phyloP scores from a whole-genome alignment of 2,888 invertebrate genomes.

The Volucella inflata region DNA sequence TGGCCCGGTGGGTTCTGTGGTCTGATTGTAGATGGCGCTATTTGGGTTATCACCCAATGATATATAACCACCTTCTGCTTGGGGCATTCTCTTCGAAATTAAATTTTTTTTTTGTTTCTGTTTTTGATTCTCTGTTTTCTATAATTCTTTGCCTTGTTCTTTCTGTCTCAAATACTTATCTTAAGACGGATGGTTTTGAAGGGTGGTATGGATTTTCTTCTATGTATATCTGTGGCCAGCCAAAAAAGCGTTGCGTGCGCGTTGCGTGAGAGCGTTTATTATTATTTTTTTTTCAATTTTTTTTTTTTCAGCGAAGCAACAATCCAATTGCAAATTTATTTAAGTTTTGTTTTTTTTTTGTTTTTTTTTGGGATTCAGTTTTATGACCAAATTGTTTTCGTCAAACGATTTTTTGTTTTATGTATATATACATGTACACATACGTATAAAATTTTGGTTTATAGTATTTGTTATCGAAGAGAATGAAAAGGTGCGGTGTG shows the following conservation, averaged over 20 bases:
- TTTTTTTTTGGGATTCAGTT: slow-evolving; percentile 40
- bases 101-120: neutral
- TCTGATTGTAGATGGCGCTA: slow-evolving; percentile 83
- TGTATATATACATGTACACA: slow-evolving; percentile 23
- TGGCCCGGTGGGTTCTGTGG: slow-evolving; percentile 83
- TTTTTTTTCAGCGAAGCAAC: slow-evolving; percentile 67
- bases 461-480: slow-evolving; percentile 49
- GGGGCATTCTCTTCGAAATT: slow-evolving; percentile 80
- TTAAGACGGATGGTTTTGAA: slow-evolving; percentile 12
- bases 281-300: too few relatives aligned
- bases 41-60: slow-evolving; percentile 81
- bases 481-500: slow-evolving; percentile 65
- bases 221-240: slow-evolving; percentile 47
- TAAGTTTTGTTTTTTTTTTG: slow-evolving; percentile 32
- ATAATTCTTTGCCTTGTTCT: neutral
- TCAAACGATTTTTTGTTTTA: slow-evolving; percentile 31
- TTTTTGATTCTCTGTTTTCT: neutral
- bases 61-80: slow-evolving; percentile 83
- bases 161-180: slow-evolving; percentile 65
- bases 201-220: slow-evolving; percentile 4
- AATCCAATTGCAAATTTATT: slow-evolving; percentile 68
- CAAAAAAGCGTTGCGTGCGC: slow-evolving; percentile 66
- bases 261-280: slow-evolving; percentile 54
- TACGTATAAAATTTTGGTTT: slow-evolving; percentile 26
- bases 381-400: slow-evolving; percentile 52